Base-by-base conservation (phyloP, 2,797 vertebrate genomes). In the Apogon talboti region DNA sequence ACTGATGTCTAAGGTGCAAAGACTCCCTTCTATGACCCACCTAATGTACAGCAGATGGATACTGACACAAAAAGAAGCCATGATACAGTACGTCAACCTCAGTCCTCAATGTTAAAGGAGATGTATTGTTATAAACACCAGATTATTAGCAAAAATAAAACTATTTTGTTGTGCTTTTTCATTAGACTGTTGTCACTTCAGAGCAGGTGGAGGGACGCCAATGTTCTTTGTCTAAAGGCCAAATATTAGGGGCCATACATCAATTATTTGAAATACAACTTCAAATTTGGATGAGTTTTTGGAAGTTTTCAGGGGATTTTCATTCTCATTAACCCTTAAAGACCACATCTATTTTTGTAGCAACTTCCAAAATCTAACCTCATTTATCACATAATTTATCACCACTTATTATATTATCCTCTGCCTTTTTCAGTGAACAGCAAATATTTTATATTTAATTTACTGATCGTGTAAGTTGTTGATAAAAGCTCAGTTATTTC, bases 141-240 rank as follows among this genome's bases (percentile, higher is more conserved):
- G 49, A 30, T 75, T 14, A 45, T 35, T 35, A 41, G 49, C 40
- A 54, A 71, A 82, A 70, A 71, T 57, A 79, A 13, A 0, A 43
- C 33, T 56, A 71, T 58, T 61, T 53, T 42, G 16, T 90, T 91
- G 87, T 91, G 89, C 88, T 90, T 90, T 58, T 82, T 87, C 62
- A 58, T 49, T 69, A 41, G 62, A 62, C 58, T 62, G 62, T 42
- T 57, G 38, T 80, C 56, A 53, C 49, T 71, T 68, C 15, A 50
- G 51, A 69, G 16, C 28, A 33, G 13, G 21, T 16, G 9, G 33
- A 35, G 9, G 66, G 5, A 58, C 51, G 33, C 55, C 19, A 51
- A 21, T 16, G 40, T 48, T 51, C 13, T 12, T 50, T 72, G 12
- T 40, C 11, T 14, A 35, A 15, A 64, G 45, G 37, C 28, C 0